These are phyloP conservation scores for Rhingia rostrata DNA, from an alignment of 2,888 invertebrate species.

Conservation along the genomic window DNA sequence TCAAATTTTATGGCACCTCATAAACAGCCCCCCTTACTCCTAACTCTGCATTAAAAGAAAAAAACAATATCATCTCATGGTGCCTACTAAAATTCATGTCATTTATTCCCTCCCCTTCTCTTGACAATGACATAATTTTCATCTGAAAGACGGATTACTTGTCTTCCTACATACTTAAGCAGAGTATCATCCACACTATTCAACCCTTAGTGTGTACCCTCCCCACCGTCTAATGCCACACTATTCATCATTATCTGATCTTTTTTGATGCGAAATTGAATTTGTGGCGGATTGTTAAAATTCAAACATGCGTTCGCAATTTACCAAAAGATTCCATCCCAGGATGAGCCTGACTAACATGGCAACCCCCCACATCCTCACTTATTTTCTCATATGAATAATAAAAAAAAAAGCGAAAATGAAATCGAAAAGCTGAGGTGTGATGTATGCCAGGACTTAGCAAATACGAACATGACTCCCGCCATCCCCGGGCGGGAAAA, in stretches of 20 bases:
- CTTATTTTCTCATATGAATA: slow-evolving; percentile 20
- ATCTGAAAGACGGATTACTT: not conserved
- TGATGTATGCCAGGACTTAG: slow-evolving; percentile 23
- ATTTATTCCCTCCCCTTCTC: not conserved
- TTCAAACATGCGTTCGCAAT: slow-evolving; percentile 73
- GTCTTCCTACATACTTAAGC: not conserved
- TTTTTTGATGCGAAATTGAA: slow-evolving; percentile 64
- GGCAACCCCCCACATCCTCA: not conserved
- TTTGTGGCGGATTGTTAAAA: slow-evolving; percentile 72
- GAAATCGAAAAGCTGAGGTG: slow-evolving; percentile 8
- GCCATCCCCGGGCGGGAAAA: slow-evolving; percentile 38
- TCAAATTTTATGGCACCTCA: too few relatives aligned
- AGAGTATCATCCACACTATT: not conserved
- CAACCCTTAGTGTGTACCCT: slow-evolving; percentile 2
- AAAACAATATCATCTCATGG: too few relatives aligned
- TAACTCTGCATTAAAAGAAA: too few relatives aligned
- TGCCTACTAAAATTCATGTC: too few relatives aligned
- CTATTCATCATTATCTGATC: slow-evolving; percentile 65
- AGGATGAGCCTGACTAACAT: not conserved
- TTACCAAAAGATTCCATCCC: slow-evolving; percentile 70
- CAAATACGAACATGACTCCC: slow-evolving; percentile 24
- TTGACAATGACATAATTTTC: not conserved
- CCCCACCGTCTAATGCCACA: slow-evolving; percentile 29
- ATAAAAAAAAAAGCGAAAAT: slow-evolving; percentile 30
- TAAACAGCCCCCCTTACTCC: too few relatives aligned